phyloP scores from a whole-genome alignment of 2,888 invertebrate genomes.

The Eristalis arbustorum region DNA sequence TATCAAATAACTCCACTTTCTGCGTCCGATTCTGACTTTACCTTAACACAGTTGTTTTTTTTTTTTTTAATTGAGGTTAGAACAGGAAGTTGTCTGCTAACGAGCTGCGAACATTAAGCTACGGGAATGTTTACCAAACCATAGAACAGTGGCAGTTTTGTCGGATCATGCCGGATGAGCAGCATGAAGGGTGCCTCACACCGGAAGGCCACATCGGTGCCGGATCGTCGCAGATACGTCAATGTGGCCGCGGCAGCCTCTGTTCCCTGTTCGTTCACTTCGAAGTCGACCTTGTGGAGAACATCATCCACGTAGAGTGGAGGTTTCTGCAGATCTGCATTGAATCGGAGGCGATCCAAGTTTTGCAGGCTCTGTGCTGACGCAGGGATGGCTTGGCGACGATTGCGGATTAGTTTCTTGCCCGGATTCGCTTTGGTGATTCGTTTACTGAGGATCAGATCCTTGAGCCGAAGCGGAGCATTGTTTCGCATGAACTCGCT shows the following conservation, averaged over 20 bases:
- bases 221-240: constrained; percentile 82
- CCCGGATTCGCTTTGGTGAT: constrained; percentile 74
- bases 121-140: constrained; percentile 81
- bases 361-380: constrained; percentile 53
- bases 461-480: constrained; percentile 71
- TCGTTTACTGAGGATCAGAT: constrained; percentile 72
- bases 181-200: constrained; percentile 86
- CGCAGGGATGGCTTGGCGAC: constrained; percentile 52
- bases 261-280: constrained; percentile 84
- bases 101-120: not conserved
- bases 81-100: not conserved
- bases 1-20: constrained; percentile 9
- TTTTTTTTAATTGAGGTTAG: constrained; percentile 28
- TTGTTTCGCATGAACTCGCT: constrained; percentile 59
- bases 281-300: constrained; percentile 84
- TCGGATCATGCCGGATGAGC: constrained; percentile 84
- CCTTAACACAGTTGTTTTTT: constrained; percentile 40
- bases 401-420: constrained; percentile 69
- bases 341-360: constrained; percentile 64
- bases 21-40: not conserved
- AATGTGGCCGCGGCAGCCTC: constrained; percentile 85
- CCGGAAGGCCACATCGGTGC: constrained; percentile 80
- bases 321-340: constrained; percentile 75
- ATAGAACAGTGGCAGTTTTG: constrained; percentile 85
- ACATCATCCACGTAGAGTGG: constrained; percentile 83